A percentile compares a stretch with the other conserved stretches of the same genome.
Evolutionary conservation across 2,888 invertebrate species (phyloP).

Genomic region (Eilema griseolum): DNA sequence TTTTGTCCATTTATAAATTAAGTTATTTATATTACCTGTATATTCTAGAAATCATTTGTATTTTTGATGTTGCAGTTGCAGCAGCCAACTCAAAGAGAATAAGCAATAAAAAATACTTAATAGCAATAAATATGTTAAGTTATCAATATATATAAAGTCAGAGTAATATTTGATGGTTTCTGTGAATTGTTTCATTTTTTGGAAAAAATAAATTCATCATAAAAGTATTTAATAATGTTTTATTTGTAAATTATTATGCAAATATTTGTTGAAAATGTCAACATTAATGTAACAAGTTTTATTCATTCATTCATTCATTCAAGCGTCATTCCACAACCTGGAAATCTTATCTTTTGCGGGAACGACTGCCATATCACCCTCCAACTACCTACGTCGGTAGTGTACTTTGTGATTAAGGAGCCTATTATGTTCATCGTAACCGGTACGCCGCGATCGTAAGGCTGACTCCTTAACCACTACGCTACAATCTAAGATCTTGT

Average conservation of each 20-base stretch:
- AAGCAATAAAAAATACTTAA: conserved; percentile 13
- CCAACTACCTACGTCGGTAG: too few species aligned
- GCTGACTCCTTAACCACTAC: too few species aligned
- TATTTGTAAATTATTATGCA: background rate
- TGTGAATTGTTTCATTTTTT: conserved; percentile 16
- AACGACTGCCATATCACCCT: too few species aligned
- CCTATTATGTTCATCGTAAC: too few species aligned
- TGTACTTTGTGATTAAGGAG: too few species aligned
- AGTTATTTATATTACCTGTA: conserved; percentile 39
- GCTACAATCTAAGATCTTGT: too few species aligned
- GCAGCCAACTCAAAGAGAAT: background rate
- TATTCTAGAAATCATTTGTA: conserved; percentile 8
- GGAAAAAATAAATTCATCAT: conserved; percentile 15
- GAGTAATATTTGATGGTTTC: conserved; percentile 15
- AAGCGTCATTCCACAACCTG: too few species aligned
- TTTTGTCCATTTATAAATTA: conserved; percentile 36
- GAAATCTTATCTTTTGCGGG: too few species aligned
- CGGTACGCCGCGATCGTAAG: too few species aligned
- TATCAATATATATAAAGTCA: background rate
- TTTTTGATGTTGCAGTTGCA: conserved; percentile 7
- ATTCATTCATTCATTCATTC: too few species aligned
- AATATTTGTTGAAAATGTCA: too few species aligned
- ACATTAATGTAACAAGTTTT: too few species aligned
- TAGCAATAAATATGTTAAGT: conserved; percentile 18
- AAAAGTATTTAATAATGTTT: background rate